Percentiles rank a stretch among this genome's conserved stretches.
Evolutionary conservation across 2,888 invertebrate species (phyloP).

Genomic region (Nasonovia ribisnigri): DNA sequence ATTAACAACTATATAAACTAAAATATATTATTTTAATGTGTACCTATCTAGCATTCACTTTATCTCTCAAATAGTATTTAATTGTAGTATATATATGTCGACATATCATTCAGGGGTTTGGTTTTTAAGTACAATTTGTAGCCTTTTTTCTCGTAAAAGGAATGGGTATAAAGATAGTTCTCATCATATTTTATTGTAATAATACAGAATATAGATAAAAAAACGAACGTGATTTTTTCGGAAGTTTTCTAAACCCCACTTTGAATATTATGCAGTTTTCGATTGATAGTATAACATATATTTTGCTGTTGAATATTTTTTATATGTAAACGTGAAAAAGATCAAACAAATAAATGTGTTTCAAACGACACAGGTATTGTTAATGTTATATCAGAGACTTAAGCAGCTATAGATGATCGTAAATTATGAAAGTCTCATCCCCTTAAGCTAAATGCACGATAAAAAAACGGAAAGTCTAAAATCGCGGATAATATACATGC

Average conservation of each 20-base stretch:
- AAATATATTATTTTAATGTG: neutral
- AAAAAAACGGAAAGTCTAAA: neutral
- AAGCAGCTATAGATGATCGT: neutral
- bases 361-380: neutral
- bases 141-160: neutral
- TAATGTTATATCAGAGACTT: neutral
- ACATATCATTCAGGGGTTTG: neutral
- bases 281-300: neutral
- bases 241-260: neutral
- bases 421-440: neutral
- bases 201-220: neutral
- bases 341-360: neutral
- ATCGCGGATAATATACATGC: neutral
- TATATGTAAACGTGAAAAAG: neutral
- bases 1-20: neutral
- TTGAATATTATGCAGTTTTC: neutral
- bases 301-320: neutral
- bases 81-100: neutral
- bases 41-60: neutral
- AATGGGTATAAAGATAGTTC: neutral
- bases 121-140: neutral
- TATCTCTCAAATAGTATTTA: neutral
- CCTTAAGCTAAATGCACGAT: neutral
- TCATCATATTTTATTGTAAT: neutral
- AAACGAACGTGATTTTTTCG: conserved; percentile 6